These are phyloP conservation scores for Orycteropus afer DNA, from an alignment of 2,113 vertebrate species.

Conservation along the genomic window DNA sequence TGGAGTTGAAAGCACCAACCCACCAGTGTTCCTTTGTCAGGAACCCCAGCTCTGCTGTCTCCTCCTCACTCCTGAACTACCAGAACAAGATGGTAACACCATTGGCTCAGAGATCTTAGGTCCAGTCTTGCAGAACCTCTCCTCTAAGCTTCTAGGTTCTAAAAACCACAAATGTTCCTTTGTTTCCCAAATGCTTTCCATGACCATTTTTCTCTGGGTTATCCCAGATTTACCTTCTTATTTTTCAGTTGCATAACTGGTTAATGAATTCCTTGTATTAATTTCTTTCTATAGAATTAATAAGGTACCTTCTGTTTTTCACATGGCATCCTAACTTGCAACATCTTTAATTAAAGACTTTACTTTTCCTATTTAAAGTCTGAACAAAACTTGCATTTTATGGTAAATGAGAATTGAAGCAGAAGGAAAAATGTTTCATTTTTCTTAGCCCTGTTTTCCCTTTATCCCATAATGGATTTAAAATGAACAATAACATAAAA, in stretches of 20 bases:
- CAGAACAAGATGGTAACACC: neutral
- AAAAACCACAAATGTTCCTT: neutral
- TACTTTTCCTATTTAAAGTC: neutral
- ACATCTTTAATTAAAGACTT: neutral
- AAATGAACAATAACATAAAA: neutral
- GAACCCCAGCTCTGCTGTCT: no score
- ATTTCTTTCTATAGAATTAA: neutral
- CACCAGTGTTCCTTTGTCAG: rapidly evolving
- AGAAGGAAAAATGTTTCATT: neutral
- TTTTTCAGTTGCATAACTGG: neutral
- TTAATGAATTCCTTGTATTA: neutral
- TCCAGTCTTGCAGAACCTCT: no score
- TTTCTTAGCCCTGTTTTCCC: neutral
- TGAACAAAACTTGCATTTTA: neutral
- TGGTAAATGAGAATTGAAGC: slow-evolving; percentile 5
- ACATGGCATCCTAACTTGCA: neutral
- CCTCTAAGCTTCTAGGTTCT: no score
- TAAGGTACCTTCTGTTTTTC: neutral
- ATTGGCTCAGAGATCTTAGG: rapidly evolving
- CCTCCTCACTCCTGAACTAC: no score
- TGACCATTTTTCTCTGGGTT: neutral
- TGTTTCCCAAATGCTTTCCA: neutral
- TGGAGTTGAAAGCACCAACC: rapidly evolving
- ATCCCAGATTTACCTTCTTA: neutral
- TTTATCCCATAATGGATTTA: neutral